Evolutionary conservation across 2,797 vertebrate genomes (phyloP).

Genomic region (Anguilla anguilla): DNA sequence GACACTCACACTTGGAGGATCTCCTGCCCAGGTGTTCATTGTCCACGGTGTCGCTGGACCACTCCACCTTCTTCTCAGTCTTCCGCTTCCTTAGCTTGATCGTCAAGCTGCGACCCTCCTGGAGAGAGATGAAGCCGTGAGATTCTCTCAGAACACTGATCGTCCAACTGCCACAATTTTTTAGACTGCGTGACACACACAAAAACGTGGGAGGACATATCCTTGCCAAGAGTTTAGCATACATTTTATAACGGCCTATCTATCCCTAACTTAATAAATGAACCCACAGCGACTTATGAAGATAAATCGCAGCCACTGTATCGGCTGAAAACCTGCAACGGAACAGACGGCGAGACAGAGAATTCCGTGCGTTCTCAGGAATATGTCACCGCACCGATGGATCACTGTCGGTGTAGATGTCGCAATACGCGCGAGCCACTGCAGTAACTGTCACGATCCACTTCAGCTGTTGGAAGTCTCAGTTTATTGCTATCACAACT

Average conservation of each 20-base stretch:
- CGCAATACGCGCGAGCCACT: not conserved
- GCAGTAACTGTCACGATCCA: not conserved
- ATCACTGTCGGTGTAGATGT: not conserved
- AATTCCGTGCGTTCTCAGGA: not conserved
- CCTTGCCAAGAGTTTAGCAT: too few species aligned
- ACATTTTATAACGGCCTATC: too few species aligned
- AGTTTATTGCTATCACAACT: not conserved
- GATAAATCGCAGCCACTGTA: too few species aligned
- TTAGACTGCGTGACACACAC: too few species aligned
- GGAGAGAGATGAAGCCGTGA: not conserved
- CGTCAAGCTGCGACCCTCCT: conserved; percentile 91
- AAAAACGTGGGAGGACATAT: too few species aligned
- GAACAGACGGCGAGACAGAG: too few species aligned
- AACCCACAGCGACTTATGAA: too few species aligned
- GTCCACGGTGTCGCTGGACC: conserved; percentile 93
- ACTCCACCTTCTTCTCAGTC: conserved; percentile 93
- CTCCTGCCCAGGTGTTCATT: conserved; percentile 91
- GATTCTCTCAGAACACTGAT: not conserved
- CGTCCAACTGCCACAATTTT: not conserved
- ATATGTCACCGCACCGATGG: not conserved
- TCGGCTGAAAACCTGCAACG: too few species aligned
- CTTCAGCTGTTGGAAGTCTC: not conserved
- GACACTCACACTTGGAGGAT: conserved; percentile 89
- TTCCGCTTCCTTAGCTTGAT: conserved; percentile 92
- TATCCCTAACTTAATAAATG: too few species aligned